Evolutionary conservation across 2,797 vertebrate species (phyloP).

Genomic region (Rhabdomys pumilio): DNA sequence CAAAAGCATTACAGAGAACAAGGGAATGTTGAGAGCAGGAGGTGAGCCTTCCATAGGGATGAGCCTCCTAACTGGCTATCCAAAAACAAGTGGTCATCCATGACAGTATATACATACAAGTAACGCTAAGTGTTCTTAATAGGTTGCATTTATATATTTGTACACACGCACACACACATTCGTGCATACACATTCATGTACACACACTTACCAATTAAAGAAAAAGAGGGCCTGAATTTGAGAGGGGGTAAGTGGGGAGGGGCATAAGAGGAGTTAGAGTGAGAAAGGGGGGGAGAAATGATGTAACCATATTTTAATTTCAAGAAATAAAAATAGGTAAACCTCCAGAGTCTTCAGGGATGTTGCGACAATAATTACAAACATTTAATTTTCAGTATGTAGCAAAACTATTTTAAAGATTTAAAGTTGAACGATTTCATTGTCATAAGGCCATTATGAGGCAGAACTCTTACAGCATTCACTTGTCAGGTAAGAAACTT

Average conservation of each 20-base stretch:
- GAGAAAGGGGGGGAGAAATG: no score
- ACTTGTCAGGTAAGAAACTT: constrained; percentile 41
- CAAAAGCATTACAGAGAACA: not conserved
- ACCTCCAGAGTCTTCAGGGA: not conserved
- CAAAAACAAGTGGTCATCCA: not conserved
- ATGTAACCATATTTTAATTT: not conserved
- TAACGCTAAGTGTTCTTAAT: no score
- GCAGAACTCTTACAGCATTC: constrained; percentile 20
- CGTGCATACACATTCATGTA: not conserved
- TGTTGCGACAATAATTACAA: constrained; percentile 40
- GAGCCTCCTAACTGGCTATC: not conserved
- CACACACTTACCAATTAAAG: not conserved
- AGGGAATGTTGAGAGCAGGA: not conserved
- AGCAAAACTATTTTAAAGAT: constrained; percentile 30
- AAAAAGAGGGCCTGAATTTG: not conserved
- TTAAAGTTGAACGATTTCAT: constrained; percentile 44
- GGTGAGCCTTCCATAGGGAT: not conserved
- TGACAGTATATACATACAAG: not conserved
- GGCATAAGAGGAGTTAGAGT: not conserved
- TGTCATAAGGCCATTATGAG: not conserved
- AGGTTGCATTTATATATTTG: not conserved
- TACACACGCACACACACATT: not conserved
- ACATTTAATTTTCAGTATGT: not conserved
- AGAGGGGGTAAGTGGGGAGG: not conserved
- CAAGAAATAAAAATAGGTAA: not conserved